Conservation (phyloP, 2,888 invertebrate species). For the Amphipoea lucens region DNA sequence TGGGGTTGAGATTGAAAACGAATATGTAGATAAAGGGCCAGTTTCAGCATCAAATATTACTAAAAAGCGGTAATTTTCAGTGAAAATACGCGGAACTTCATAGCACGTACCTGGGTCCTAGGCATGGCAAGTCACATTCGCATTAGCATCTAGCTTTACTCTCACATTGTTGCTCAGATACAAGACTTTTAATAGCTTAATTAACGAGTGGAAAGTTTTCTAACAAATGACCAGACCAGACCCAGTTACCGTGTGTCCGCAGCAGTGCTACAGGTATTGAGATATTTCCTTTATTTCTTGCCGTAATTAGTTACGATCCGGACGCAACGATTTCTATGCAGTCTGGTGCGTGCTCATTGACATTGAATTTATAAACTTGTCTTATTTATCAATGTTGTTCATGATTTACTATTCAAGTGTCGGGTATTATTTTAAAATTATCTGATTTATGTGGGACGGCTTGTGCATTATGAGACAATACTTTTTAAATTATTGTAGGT, state of each 20-base stretch:
- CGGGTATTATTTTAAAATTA: constrained; percentile 33
- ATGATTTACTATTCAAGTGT: constrained; percentile 33
- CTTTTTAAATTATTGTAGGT: not conserved
- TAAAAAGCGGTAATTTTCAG: constrained; percentile 9
- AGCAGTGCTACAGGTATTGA: constrained; percentile 53
- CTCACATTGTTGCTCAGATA: constrained; percentile 59
- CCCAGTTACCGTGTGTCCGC: constrained; percentile 46
- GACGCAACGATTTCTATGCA: constrained; percentile 56
- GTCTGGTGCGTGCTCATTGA: constrained; percentile 45
- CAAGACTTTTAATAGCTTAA: constrained; percentile 66
- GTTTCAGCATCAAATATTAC: not conserved
- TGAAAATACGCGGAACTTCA: constrained; percentile 13
- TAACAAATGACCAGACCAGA: constrained; percentile 55
- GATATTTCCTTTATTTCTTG: constrained; percentile 66
- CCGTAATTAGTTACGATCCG: constrained; percentile 54
- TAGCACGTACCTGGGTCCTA: not conserved
- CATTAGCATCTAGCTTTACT: constrained; percentile 54
- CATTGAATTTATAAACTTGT: constrained; percentile 59
- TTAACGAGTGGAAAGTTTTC: constrained; percentile 65
- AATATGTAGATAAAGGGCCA: constrained; percentile 20
- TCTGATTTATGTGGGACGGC: constrained; percentile 28
- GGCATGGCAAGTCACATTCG: constrained; percentile 45
- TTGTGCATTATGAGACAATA: constrained; percentile 9
- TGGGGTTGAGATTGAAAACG: constrained; percentile 77
- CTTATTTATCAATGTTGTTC: constrained; percentile 42